Base-by-base conservation (phyloP, 2,797 vertebrate genomes). In the Coregonus sp. region DNA sequence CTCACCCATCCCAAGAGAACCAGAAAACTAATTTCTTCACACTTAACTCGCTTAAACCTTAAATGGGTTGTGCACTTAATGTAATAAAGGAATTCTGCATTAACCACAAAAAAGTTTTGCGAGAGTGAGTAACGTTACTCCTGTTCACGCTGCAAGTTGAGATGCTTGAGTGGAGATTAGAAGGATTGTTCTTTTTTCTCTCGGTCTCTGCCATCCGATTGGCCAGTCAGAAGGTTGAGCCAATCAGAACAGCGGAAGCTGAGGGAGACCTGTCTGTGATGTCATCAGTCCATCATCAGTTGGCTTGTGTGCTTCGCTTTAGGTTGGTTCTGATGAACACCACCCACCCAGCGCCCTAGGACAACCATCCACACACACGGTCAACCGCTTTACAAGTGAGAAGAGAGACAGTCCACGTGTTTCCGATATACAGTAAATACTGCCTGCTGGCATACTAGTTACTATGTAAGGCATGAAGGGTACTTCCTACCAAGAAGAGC, bases 11-110 rank as follows among this genome's bases (percentile, higher is more conserved):
- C 73, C 72, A 80, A 79, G 82, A 88, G 84, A 86, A 87, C 85
- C 74, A 81, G 14, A 86, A 85, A 73, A 47, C 75, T 87, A 76
- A 88, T 89, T 87, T 88, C 65, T 85, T 79, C 78, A 76, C 75
- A 82, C 81, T 86, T 76, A 2, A 78, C 82, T 82, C 76, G 35
- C 70, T 81, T 73, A 78, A 86, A 80, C 77, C 74, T 80, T 70
- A 68, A 76, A 76, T 66, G 35, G 74, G 9, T 72, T 37, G 29
- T 84, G 73, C 73, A 75, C 80, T 12, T 47, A 2, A 47, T 11
- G 11, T 11, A 1, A 47, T 47, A 47, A 47, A 47, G 9, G 9
- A 47, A 12, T 3, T 86, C 72, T 37, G 78, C 71, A 75, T 84
- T 82, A 66, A 51, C n/a, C 65, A 70, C 80, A 84, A 83, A 87